Base-by-base conservation (phyloP, 2,888 invertebrate genomes). In the Lasioglossum lativentre region DNA sequence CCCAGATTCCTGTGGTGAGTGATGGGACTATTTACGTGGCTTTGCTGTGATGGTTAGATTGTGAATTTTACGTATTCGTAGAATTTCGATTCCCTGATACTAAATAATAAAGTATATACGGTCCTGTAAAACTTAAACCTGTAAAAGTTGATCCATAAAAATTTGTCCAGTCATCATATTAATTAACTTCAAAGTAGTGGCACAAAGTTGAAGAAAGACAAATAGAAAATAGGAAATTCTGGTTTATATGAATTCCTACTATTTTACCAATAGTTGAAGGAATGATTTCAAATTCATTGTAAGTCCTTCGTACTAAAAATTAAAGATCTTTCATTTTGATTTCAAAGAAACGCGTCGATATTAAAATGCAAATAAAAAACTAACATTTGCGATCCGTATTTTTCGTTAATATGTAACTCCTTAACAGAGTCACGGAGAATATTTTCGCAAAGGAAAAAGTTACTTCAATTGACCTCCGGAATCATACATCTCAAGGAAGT, bases 1-100 rank as follows among this genome's bases (percentile, higher is more conserved):
- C 30, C 4, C 23, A 42, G 23, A 14, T 52, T 14, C 66, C 82
- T 14, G 12, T 34, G 71, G 82, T 82, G 30, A 75, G 80, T 66
- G 38, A 10, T 14, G 19, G 2, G 2, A 40, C 38, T 12, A 40
- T 40, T 70, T 4, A 38, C 23, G 8, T 12, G 12, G n/a, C 12
- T 4, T 70, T 23, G 23, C 10, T 8, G 19, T 10, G 34, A 30
- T 19, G 16, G 34, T 38, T 68, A 19, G 19, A 38, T 34, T 10
- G 19, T 10, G 66, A 23, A 68, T 68, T 38, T 19, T 19, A 63
- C 6, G 16, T 16, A 59, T 6, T 59, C 59, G 12, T 59, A 27
- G 30, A 27, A 30, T 16, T 59, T 59, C 14, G 5, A 12, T 14
- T 59, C 2, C 0, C 59, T 16, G 59, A 27, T 30, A 30, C 14